Evolutionary conservation across 2,888 invertebrate genomes (phyloP).

Genomic region (Gortyna flavago): DNA sequence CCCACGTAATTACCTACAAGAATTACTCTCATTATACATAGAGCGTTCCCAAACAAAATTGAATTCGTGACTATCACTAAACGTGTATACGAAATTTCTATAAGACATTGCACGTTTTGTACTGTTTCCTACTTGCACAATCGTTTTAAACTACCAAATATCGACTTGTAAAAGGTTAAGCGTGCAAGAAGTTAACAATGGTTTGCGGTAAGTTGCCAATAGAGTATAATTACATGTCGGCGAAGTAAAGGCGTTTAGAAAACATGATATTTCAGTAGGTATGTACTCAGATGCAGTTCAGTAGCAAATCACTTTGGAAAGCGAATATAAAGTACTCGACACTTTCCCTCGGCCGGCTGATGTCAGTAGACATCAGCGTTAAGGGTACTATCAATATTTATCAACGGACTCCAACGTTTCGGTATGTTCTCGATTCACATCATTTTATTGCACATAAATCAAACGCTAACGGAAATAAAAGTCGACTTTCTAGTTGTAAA

Average conservation of each 20-base stretch:
- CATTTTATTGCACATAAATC: slow-evolving; percentile 59
- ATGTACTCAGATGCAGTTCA: slow-evolving; percentile 49
- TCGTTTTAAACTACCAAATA: slow-evolving; percentile 57
- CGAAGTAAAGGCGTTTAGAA: slow-evolving; percentile 34
- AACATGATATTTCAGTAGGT: slow-evolving; percentile 42
- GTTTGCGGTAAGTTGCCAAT: slow-evolving; percentile 30
- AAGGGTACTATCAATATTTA: slow-evolving; percentile 69
- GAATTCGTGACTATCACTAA: slow-evolving; percentile 79
- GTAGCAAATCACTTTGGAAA: slow-evolving; percentile 70
- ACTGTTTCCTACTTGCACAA: slow-evolving; percentile 71
- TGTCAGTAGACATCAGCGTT: slow-evolving; percentile 62
- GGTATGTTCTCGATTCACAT: slow-evolving; percentile 61
- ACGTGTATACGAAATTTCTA: slow-evolving; percentile 71
- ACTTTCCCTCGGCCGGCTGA: slow-evolving; percentile 68
- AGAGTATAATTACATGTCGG: slow-evolving; percentile 50
- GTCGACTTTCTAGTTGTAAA: slow-evolving; percentile 63
- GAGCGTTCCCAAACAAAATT: slow-evolving; percentile 68
- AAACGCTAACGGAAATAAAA: slow-evolving; percentile 54
- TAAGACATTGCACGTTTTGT: slow-evolving; percentile 71
- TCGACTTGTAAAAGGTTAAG: slow-evolving; percentile 58
- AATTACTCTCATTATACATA: slow-evolving; percentile 67
- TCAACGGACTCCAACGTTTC: slow-evolving; percentile 54
- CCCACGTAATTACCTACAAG: slow-evolving; percentile 68
- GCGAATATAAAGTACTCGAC: slow-evolving; percentile 68
- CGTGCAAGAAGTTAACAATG: slow-evolving; percentile 40